A percentile compares a stretch with the other conserved stretches of the same genome.
Conservation (phyloP, 1,140 invertebrate genomes). For the Atta cephalotes region DNA sequence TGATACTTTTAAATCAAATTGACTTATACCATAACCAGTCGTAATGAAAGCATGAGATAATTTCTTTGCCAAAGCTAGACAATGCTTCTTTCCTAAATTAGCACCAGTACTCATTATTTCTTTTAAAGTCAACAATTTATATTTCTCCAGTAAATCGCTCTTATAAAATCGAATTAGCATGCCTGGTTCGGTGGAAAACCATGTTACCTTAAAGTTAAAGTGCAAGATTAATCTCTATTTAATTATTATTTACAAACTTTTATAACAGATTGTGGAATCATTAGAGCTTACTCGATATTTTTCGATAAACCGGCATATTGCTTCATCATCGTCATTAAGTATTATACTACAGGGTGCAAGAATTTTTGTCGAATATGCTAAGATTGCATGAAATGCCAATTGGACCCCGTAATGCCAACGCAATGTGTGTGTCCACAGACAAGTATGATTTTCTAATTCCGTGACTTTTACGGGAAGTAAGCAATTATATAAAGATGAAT, state of each 20-base stretch:
- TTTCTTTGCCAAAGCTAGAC: neutral
- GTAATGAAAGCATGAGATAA: constrained; percentile 9
- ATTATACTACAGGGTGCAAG: neutral
- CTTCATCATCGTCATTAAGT: neutral
- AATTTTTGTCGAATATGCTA: neutral
- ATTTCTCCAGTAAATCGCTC: constrained; percentile 33
- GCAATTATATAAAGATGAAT: constrained; percentile 17
- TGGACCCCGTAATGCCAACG: constrained; percentile 13
- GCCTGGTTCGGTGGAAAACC: constrained; percentile 59
- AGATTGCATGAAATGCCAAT: neutral
- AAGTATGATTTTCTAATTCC: constrained; percentile 8
- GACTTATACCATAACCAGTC: neutral
- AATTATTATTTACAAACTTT: neutral
- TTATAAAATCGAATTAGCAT: constrained; percentile 64
- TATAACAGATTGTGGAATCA: neutral
- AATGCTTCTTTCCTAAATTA: constrained; percentile 46
- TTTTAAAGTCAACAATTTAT: constrained; percentile 58
- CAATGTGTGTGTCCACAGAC: neutral
- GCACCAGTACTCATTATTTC: constrained; percentile 60
- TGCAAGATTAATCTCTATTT: neutral
- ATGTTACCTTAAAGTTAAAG: constrained; percentile 46
- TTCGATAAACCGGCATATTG: neutral
- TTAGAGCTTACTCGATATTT: neutral
- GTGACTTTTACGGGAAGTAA: constrained; percentile 11
- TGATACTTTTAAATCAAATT: neutral